phyloP scores from a whole-genome alignment of 1,140 invertebrate species.

The Drosophila teissieri region DNA sequence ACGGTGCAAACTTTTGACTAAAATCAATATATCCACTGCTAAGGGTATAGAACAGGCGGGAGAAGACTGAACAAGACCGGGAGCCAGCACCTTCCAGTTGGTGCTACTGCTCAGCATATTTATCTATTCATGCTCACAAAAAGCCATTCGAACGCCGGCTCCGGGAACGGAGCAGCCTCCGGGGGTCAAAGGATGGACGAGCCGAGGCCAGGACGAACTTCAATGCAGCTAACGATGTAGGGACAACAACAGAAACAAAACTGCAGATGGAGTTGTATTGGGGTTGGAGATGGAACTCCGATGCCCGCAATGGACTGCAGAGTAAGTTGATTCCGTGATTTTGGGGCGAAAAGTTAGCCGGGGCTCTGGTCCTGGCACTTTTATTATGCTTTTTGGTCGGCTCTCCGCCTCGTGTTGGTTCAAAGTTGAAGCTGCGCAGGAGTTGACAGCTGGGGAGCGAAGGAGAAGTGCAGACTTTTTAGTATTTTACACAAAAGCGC shows the following conservation, averaged over 20 bases:
- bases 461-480: constrained; percentile 71
- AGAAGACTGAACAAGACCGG: constrained; percentile 24
- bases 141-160: constrained; percentile 64
- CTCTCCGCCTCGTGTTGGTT: constrained; percentile 56
- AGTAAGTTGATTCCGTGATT: constrained; percentile 79
- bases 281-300: constrained; percentile 35
- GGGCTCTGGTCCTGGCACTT: constrained; percentile 40
- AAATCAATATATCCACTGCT: no score
- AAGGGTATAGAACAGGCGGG: not conserved
- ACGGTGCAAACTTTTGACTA: no score
- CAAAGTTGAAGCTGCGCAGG: constrained; percentile 71
- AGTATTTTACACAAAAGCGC: constrained; percentile 81
- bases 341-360: constrained; percentile 63
- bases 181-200: not conserved
- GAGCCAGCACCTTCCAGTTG: constrained; percentile 50
- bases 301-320: constrained; percentile 66
- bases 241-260: constrained; percentile 61
- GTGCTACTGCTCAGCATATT: constrained; percentile 65
- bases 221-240: constrained; percentile 81
- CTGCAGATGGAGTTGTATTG: constrained; percentile 30
- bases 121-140: constrained; percentile 81
- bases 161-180: constrained; percentile 5
- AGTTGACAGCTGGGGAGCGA: constrained; percentile 14
- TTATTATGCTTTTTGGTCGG: constrained; percentile 70
- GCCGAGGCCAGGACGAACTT: constrained; percentile 49